Evolutionary conservation across 2,888 invertebrate genomes (phyloP), one percentile per base, ranked within the genome.

Genomic region (Phytoseiulus persimilis): DNA sequence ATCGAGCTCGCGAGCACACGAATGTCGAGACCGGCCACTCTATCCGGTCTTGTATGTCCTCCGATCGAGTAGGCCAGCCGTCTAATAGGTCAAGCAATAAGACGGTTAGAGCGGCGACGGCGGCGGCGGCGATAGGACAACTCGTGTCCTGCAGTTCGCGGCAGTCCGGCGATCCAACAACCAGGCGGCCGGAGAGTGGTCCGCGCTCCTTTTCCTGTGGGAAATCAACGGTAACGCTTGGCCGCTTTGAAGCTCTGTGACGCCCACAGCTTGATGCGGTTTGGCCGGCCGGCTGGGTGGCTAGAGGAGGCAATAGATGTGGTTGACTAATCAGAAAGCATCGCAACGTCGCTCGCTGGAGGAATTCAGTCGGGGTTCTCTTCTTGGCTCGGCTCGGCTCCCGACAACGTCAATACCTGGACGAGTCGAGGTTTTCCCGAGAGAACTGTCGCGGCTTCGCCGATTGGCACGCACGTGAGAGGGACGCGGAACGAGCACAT

Each of bases 151-250:
- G 65, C 65, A 65, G 65, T 65, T 65, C 11, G 65, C 65, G 65
- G 65, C 65, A 14, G 65, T 65, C 65, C 65, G 65, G 65, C 65
- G 14, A 65, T 65, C 65, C 65, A 65, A 18, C 23, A 65, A 2
- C 65, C 28, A 65, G 65, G 65, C 65, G 65, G 18, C 65, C 28
- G 65, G 65, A 65, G 65, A 65, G 65, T 65, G 65, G 65, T 65
- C 5, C 65, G 65, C 65, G 65, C 28, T 65, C 65, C 65, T 65
- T 65, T 65, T 23, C 87, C 87, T 87, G 45, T 39, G 87, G 87
- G 87, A 87, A 87, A 87, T 87, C 87, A 87, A 87, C 32, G 87
- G 87, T 45, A 87, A 87, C 87, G 87, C 87, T 39, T 87, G 87
- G 87, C 33, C 45, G 87, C 87, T n/a, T 87, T 39, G 87, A 87